Base-by-base conservation (phyloP, 2,113 vertebrate genomes). In the Phodopus roborovskii region DNA sequence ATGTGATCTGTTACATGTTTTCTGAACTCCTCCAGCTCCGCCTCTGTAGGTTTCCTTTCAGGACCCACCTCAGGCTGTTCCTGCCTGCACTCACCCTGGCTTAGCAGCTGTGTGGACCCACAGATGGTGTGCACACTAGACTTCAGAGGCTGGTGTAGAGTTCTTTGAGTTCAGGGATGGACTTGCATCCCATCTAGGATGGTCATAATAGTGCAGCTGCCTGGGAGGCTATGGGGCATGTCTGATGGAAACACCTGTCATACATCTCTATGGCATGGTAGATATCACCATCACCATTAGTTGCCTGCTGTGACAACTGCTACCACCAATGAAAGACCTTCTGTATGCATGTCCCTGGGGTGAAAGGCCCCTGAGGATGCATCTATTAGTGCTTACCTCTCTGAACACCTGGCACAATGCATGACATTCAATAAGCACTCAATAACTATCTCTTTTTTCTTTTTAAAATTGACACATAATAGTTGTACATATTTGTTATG, bases 231-330 rank as follows among this genome's bases (percentile, higher is more conserved):
- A n/a, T 45, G 33, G 28, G 68, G 8, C 4, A 2, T 84, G 64
- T 56, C 36, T 50, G 17, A 22, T 2, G 15, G 56, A 64, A 39
- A 90, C 42, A 77, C 45, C 83, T 88, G 70, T 62, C 66, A 17
- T 3, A 39, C 3, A 5, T 64, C 62, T 73, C n/a, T 39, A 4
- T 79, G 75, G 90, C 1, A 48, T 0, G 15, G 3, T 3, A 0
- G 15, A 2, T 3, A 0, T 39, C 64, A 9, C 70, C 87, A 0
- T 24, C 58, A 7, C 74, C 88, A 56, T 20, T 33, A 62, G 24
- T 26, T 85, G 78, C 78, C 83, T n/a, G 28, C 8, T 68, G 84
- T 24, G 48, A 45, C 11, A 20, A 36, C 42, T n/a, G 92, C 71
- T 36, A 26, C 71, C 48, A 39, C 79, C 64, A 64, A 0, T 20